These are phyloP conservation scores for Chloroceryle aenea DNA, from an alignment of 2,113 vertebrate genomes.

Conservation along the genomic window DNA sequence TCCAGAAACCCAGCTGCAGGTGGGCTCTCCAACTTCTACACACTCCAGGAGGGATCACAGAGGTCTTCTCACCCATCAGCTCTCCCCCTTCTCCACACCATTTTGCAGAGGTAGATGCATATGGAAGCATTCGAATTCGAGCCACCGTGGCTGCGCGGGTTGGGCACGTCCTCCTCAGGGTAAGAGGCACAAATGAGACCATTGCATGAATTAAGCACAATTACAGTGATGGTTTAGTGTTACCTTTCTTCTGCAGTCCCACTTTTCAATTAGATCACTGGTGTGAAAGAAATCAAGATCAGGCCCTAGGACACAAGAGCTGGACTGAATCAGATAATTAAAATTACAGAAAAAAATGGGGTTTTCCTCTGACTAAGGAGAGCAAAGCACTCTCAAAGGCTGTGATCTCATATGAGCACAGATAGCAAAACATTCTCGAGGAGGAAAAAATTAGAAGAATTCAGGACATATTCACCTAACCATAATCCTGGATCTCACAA, in stretches of 20 bases:
- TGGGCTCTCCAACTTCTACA: background rate
- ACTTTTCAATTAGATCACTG: background rate
- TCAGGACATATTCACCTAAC: background rate
- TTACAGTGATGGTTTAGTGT: background rate
- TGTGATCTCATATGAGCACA: fast-evolving
- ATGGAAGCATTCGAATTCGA: background rate
- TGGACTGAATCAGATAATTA: background rate
- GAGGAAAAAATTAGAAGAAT: background rate
- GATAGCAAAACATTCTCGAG: background rate
- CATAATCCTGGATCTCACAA: background rate
- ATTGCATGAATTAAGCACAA: background rate
- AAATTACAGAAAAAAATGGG: background rate
- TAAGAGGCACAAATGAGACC: background rate
- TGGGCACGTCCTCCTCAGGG: background rate
- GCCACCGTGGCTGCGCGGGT: background rate
- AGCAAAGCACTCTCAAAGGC: background rate
- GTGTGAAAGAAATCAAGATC: background rate
- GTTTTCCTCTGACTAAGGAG: background rate
- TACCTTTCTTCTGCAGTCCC: background rate
- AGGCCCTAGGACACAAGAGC: background rate
- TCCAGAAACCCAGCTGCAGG: background rate
- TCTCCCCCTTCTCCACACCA: background rate
- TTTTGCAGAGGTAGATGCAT: background rate
- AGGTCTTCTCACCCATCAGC: background rate
- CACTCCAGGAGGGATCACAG: background rate